Percentiles rank a stretch among this genome's conserved stretches.
phyloP scores from a whole-genome alignment of 2,797 vertebrate genomes.

The Hippoglossus hippoglossus region DNA sequence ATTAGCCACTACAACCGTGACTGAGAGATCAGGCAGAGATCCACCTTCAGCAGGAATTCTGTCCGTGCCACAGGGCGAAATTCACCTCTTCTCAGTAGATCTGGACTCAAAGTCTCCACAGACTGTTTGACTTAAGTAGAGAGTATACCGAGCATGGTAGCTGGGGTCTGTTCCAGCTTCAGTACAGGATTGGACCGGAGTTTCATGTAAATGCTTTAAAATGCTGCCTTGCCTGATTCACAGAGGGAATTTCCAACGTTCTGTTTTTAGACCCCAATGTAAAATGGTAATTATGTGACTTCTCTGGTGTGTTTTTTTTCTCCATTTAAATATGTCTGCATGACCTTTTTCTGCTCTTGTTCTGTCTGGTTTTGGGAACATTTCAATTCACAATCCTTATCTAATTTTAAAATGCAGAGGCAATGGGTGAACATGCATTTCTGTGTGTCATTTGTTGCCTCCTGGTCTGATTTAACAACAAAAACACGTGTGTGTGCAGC shows the following conservation, averaged over 20 bases:
- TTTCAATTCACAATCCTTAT: too few relatives aligned
- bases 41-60: slow-evolving; percentile 42
- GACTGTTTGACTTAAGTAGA: slow-evolving; percentile 23
- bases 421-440: too few relatives aligned
- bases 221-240: slow-evolving; percentile 31
- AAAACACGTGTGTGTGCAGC: neutral
- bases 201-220: slow-evolving; percentile 47
- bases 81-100: slow-evolving; percentile 10
- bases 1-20: slow-evolving; percentile 29
- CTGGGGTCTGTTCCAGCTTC: slow-evolving; percentile 43
- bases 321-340: slow-evolving; percentile 38
- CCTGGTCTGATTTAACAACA: too few relatives aligned
- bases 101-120: slow-evolving; percentile 19
- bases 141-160: slow-evolving; percentile 27
- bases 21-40: slow-evolving; percentile 22
- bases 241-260: slow-evolving; percentile 62
- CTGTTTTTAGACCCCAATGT: slow-evolving; percentile 56
- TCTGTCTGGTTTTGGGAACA: neutral
- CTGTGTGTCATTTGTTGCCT: too few relatives aligned
- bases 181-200: slow-evolving; percentile 36
- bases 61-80: slow-evolving; percentile 3
- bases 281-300: slow-evolving; percentile 63
- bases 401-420: too few relatives aligned
- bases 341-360: slow-evolving; percentile 24
- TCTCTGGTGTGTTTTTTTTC: slow-evolving; percentile 22